Evolutionary conservation across 1,140 invertebrate genomes (phyloP), one percentile per base, ranked within the genome.

Genomic region (Venturia canescens): DNA sequence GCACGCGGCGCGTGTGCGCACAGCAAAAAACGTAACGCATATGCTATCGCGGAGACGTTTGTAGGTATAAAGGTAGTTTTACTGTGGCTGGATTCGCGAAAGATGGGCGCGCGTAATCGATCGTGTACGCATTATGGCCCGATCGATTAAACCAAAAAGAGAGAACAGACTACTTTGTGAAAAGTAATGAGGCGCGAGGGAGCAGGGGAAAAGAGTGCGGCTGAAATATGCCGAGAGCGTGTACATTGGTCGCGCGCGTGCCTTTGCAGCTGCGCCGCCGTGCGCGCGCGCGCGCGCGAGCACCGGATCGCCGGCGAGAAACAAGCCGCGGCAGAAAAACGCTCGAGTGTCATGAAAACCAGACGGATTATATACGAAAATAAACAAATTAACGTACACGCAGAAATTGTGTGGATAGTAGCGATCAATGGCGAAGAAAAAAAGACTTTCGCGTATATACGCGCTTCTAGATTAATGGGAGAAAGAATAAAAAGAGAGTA

Each of bases 61-160:
- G n/a, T 53, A 53, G 50, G 50, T 53, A n/a, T n/a, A 44, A 70
- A 70, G 44, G 75, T 76, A 82, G 75, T 44, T 63, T 79, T 74
- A n/a, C n/a, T n/a, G n/a, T 29, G 38, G 60, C 53, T 79, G 77
- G 76, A 77, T 81, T 81, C 66, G 57, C 48, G 13, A 34, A 29
- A 34, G 3, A 72, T n/a, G n/a, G 70, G 26, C n/a, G 44, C 27
- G 23, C 71, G 72, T 80, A 80, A 80, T 80, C 79, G 79, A 80
- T 80, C 79, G 29, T 69, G 79, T 76, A 57, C 53, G 57, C 31
- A 38, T 57, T 60, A 29, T 63, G 27, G n/a, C n/a, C n/a, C 70
- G 79, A 80, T 80, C 78, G 66, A 27, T 60, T 63, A 63, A 78
- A 38, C n/a, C 23, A 50, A 70, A 69, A 44, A 60, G 50, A 76